Evolutionary conservation across 2,797 vertebrate genomes (phyloP), one percentile per base, ranked within the genome.

Genomic region (Astyanax mexicanus): DNA sequence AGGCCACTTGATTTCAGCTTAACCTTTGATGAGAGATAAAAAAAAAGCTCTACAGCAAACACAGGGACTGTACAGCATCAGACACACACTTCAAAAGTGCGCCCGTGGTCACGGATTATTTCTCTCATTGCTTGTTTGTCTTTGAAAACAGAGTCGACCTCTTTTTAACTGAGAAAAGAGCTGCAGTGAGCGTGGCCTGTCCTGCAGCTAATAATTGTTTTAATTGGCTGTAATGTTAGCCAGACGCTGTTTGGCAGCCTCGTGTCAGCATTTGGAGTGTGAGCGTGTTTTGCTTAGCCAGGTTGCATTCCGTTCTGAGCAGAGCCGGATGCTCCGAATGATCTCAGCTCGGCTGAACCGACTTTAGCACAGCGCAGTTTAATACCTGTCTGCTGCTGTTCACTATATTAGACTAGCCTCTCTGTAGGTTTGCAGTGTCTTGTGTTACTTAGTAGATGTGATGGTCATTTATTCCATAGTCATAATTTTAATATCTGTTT

Each of bases 161-260:
- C 3, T 72, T 86, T 32, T 87, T 75, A 62, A 45, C 84, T 62
- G 72, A 38, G 47, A 80, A 78, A n/a, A 65, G 72, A 45, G 79
- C 83, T 80, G 86, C 78, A 72, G 68, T 54, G 40, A 79, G 72
- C 61, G 60, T 80, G 62, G 80, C 54, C 55, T 76, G 74, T 90
- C 89, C 87, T 82, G 79, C 87, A 89, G 89, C 89, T 90, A 88
- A 89, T 91, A 91, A 92, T 91, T 89, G 88, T 89, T 92, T 91
- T 91, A 90, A 89, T 89, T 88, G 79, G 83, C 60, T 70, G 78
- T 86, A 61, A 86, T 88, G 90, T 88, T 90, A 86, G 61, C 84
- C 88, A 88, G 82, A 80, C 68, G 9, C 65, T 82, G 78, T 74
- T 69, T 90, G 91, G 88, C 90, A 91, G 91, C 84, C 91, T 90